Conservation (phyloP, 2,113 vertebrate species). For the Tursiops truncatus region DNA sequence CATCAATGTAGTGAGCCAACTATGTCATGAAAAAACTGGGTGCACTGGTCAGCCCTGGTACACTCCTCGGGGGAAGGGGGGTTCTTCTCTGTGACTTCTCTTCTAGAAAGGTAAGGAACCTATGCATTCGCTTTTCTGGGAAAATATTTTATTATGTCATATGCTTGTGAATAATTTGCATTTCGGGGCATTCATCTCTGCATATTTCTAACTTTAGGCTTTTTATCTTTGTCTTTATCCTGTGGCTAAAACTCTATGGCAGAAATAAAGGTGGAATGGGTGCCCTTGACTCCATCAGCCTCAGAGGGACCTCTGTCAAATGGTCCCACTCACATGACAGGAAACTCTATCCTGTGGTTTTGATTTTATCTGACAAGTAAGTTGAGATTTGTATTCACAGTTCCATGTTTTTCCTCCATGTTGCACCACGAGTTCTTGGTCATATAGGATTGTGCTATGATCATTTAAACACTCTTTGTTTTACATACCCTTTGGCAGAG, state of each 20-base stretch:
- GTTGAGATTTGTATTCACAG: not conserved
- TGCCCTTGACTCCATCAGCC: not conserved
- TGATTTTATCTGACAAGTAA: not conserved
- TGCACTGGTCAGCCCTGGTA: not conserved
- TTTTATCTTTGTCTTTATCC: not conserved
- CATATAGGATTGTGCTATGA: not conserved
- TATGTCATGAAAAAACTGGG: not conserved
- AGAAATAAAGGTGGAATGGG: not conserved
- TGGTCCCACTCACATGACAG: not conserved
- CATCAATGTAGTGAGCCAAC: no score
- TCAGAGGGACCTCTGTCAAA: not conserved
- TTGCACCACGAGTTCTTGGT: not conserved
- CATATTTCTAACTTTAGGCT: not conserved
- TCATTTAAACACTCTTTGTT: not conserved
- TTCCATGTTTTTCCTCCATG: not conserved
- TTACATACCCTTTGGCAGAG: not conserved
- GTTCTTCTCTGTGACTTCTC: not conserved
- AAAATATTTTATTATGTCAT: not conserved
- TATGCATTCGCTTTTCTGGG: not conserved
- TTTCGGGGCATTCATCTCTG: not conserved
- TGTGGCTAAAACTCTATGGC: not conserved
- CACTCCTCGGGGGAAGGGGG: no score
- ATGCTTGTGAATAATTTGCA: not conserved
- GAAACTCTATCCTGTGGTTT: not conserved
- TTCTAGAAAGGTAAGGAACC: not conserved